These are phyloP conservation scores for Corythaeola cristata DNA, from an alignment of 2,113 vertebrate genomes.

Conservation along the genomic window DNA sequence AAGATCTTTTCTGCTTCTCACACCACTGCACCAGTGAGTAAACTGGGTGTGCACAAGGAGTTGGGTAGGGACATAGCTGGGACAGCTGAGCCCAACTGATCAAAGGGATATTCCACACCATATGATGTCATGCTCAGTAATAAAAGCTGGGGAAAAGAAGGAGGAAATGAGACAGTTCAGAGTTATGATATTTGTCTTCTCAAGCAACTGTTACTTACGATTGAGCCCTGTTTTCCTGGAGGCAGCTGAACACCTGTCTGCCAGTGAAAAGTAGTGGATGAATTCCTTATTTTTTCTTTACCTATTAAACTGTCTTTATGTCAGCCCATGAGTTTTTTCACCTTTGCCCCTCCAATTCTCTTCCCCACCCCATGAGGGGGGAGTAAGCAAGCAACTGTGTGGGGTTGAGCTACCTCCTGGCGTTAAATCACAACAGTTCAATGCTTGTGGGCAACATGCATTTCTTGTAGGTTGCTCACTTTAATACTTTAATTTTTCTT, in stretches of 20 bases:
- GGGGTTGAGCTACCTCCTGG: not conserved
- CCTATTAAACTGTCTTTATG: not conserved
- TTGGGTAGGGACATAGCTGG: not conserved
- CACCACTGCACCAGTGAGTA: rapidly evolving
- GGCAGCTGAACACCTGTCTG: not conserved
- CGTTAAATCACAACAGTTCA: not conserved
- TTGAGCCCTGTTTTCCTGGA: not conserved
- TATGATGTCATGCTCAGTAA: rapidly evolving
- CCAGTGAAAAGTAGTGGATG: rapidly evolving
- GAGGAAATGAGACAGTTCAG: not conserved
- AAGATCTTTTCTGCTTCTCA: not conserved
- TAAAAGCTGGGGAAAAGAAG: not conserved
- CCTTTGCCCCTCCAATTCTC: not conserved
- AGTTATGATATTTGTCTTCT: not conserved
- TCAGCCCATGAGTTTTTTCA: not conserved
- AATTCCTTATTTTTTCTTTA: not conserved
- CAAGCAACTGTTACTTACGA: rapidly evolving
- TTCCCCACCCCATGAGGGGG: not conserved
- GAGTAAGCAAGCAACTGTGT: not conserved
- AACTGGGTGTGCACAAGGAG: not conserved
- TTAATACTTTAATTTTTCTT: not conserved
- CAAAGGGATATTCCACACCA: not conserved
- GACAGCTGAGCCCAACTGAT: not conserved
- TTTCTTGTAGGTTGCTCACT: not conserved
- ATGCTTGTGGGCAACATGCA: not conserved